phyloP scores from a whole-genome alignment of 2,113 vertebrate genomes.

The Actenoides hombroni region DNA sequence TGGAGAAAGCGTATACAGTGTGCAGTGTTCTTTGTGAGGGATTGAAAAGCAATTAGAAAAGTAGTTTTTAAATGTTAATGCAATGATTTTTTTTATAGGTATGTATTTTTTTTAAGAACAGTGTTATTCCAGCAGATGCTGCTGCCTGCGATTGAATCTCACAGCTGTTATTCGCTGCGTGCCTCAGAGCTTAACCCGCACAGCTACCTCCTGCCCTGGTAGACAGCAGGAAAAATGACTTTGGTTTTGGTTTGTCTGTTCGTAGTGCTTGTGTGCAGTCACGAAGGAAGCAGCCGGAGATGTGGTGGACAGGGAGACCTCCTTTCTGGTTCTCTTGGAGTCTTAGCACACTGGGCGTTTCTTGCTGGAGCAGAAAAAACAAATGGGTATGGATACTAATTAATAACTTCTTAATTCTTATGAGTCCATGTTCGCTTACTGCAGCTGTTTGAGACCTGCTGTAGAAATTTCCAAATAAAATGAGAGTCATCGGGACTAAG shows the following conservation, averaged over 20 bases:
- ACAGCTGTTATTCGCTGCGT: background rate
- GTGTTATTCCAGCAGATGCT: background rate
- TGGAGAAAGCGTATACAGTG: background rate
- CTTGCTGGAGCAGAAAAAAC: slow-evolving; percentile 80
- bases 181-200: background rate
- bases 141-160: background rate
- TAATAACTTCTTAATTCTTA: background rate
- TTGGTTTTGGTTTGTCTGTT: background rate
- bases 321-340: slow-evolving; percentile 89
- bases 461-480: background rate
- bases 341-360: slow-evolving; percentile 91
- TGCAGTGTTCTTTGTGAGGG: background rate
- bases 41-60: background rate
- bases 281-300: slow-evolving; percentile 88
- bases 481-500: background rate
- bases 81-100: no score
- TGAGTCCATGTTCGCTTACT: background rate
- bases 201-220: background rate
- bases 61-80: background rate
- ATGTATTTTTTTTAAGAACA: background rate
- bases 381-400: slow-evolving; percentile 75
- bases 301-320: slow-evolving; percentile 97
- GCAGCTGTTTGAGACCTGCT: background rate
- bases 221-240: background rate
- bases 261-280: slow-evolving; percentile 84